These are phyloP conservation scores for Pogonus chalceus DNA, from an alignment of 1,140 invertebrate genomes.

Conservation along the genomic window DNA sequence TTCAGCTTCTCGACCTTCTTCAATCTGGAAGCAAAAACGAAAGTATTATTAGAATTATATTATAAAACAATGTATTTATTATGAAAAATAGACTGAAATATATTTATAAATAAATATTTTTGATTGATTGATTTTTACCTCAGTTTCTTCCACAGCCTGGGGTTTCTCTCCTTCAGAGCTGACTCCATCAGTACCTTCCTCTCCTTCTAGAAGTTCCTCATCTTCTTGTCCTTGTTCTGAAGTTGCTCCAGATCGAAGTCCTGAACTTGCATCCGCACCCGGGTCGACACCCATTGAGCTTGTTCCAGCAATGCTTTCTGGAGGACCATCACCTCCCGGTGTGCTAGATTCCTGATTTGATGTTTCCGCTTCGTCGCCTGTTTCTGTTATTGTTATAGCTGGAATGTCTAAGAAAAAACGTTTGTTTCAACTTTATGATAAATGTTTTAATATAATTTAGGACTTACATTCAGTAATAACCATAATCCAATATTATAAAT, in stretches of 20 bases:
- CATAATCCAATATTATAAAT: not conserved
- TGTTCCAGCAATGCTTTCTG: not conserved
- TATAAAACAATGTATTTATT: not conserved
- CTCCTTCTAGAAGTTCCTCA: slow-evolving; percentile 25
- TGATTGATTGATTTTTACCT: slow-evolving; percentile 12
- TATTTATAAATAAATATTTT: too few relatives aligned
- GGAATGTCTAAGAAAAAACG: slow-evolving; percentile 5
- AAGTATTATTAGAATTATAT: slow-evolving; percentile 10
- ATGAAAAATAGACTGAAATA: slow-evolving; percentile 22
- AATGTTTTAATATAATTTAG: too few relatives aligned
- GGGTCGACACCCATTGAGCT: slow-evolving; percentile 3
- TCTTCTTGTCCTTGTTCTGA: not conserved
- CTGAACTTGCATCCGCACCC: not conserved
- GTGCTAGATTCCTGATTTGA: not conserved
- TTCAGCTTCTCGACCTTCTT: slow-evolving; percentile 60
- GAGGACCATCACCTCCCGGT: not conserved
- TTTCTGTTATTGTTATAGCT: slow-evolving; percentile 2
- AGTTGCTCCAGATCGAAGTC: not conserved
- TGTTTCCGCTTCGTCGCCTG: slow-evolving; percentile 2
- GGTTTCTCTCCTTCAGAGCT: slow-evolving; percentile 52
- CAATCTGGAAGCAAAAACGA: too few relatives aligned
- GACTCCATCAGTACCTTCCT: slow-evolving; percentile 37
- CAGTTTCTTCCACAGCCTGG: slow-evolving; percentile 38
- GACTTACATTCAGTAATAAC: too few relatives aligned
- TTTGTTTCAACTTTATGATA: too few relatives aligned